Evolutionary conservation across 2,113 vertebrate species (phyloP).

Genomic region (Hyperopisus bebe): DNA sequence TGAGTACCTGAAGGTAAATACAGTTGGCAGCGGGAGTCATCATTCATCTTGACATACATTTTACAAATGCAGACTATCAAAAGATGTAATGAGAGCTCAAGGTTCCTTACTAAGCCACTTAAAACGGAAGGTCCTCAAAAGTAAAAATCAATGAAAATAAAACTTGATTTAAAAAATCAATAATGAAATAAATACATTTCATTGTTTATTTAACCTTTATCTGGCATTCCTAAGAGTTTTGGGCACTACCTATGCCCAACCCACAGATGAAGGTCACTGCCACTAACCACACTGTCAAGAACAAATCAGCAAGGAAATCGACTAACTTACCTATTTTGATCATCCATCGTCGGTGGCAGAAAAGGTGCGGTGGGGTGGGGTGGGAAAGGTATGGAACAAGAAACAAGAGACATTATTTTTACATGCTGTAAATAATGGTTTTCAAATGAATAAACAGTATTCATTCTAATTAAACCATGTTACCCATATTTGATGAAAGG

Average conservation of each 20-base stretch:
- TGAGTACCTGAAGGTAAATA: not conserved
- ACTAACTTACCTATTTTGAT: not conserved
- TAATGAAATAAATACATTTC: not conserved
- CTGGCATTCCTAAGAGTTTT: not conserved
- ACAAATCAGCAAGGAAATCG: not conserved
- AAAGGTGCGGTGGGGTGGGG: not conserved
- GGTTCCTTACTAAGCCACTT: not conserved
- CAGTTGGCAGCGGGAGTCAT: not conserved
- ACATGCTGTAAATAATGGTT: not conserved
- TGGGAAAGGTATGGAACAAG: not conserved
- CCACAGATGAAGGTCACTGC: not conserved
- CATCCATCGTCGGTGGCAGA: not conserved
- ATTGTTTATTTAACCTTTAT: not conserved
- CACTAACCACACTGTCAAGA: not conserved
- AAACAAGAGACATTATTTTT: slow-evolving; percentile 7
- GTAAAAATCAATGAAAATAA: not conserved
- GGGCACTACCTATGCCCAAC: not conserved
- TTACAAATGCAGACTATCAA: not conserved
- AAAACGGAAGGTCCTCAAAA: not conserved
- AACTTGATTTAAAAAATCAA: not conserved
- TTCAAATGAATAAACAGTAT: not conserved
- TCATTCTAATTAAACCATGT: not conserved
- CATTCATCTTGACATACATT: not conserved
- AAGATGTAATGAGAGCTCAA: not conserved
- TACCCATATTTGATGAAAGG: not conserved